Percentiles rank a stretch among this genome's conserved stretches.
phyloP scores from a whole-genome alignment of 2,888 invertebrate genomes.

The Mallateleia sp. region DNA sequence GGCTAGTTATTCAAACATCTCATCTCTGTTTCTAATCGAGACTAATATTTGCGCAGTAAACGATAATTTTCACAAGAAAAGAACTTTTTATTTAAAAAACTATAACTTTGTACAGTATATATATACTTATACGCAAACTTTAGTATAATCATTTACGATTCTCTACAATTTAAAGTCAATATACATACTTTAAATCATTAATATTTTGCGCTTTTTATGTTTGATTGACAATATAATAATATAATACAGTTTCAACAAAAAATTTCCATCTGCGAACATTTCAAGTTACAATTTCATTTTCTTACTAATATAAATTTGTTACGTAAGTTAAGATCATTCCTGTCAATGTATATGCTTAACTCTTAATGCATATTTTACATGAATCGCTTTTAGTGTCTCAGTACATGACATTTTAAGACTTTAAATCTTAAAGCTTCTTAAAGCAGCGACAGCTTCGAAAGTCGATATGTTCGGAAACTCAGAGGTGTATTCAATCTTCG shows the following conservation, averaged over 20 bases:
- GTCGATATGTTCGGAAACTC: slow-evolving; percentile 72
- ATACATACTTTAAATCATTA: too few relatives aligned
- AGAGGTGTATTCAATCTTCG: slow-evolving; percentile 66
- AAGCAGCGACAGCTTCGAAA: slow-evolving; percentile 70
- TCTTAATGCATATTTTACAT: slow-evolving; percentile 62
- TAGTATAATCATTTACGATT: too few relatives aligned
- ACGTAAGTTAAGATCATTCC: not conserved
- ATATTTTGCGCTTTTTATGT: too few relatives aligned
- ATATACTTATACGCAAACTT: not conserved
- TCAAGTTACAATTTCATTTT: not conserved
- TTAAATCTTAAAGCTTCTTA: slow-evolving; percentile 74
- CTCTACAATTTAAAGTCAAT: too few relatives aligned
- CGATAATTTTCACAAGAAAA: not conserved
- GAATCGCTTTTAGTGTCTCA: slow-evolving; percentile 57
- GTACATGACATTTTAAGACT: slow-evolving; percentile 71
- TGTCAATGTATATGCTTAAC: slow-evolving; percentile 30
- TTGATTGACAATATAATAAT: too few relatives aligned
- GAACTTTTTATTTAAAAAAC: too few relatives aligned
- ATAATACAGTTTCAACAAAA: not conserved
- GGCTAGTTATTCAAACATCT: slow-evolving; percentile 56
- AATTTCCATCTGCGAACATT: not conserved
- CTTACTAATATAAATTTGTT: slow-evolving; percentile 11
- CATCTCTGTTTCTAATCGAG: not conserved
- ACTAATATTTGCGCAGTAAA: not conserved
- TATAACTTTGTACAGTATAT: not conserved